These are phyloP conservation scores for Clytia hemisphaerica DNA, from an alignment of 30 jellyfish, hydroid and myxozoan genomes.

Conservation along the genomic window DNA sequence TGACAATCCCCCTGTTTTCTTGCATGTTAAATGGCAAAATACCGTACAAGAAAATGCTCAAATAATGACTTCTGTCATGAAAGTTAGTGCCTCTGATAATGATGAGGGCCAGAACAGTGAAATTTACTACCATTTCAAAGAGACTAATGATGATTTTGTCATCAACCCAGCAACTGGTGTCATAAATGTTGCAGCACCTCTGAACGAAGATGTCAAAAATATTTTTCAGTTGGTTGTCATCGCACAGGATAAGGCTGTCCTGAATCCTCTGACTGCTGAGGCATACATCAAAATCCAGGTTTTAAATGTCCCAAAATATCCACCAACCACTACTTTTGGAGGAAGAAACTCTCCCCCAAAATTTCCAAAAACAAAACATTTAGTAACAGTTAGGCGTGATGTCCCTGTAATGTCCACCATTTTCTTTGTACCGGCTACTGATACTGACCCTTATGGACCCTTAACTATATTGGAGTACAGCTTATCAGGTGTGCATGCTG, in stretches of 20 bases:
- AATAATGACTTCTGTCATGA: slow-evolving; percentile 66
- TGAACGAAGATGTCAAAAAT: slow-evolving; percentile 23
- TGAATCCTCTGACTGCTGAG: slow-evolving; percentile 44
- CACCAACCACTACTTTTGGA: slow-evolving; percentile 40
- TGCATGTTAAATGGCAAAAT: slow-evolving; percentile 52
- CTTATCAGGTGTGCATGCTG: slow-evolving; percentile 34
- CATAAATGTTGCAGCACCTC: slow-evolving; percentile 69
- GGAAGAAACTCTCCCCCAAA: slow-evolving; percentile 33
- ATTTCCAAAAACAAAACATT: slow-evolving; percentile 32
- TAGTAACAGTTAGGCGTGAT: slow-evolving; percentile 74
- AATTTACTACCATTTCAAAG: slow-evolving; percentile 67
- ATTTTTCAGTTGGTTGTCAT: slow-evolving; percentile 46
- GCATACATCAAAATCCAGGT: slow-evolving; percentile 49
- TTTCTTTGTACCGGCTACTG: slow-evolving; percentile 53
- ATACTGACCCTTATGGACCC: slow-evolving; percentile 46
- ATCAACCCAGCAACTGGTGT: slow-evolving; percentile 88
- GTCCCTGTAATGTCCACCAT: slow-evolving; percentile 67
- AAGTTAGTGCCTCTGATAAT: slow-evolving; percentile 71
- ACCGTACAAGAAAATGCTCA: slow-evolving; percentile 78
- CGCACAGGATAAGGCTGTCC: slow-evolving; percentile 72
- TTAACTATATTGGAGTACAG: slow-evolving; percentile 47
- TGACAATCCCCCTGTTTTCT: slow-evolving; percentile 86
- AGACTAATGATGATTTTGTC: slow-evolving; percentile 49
- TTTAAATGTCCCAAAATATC: slow-evolving; percentile 69
- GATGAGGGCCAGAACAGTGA: slow-evolving; percentile 88